phyloP scores from a whole-genome alignment of 2,888 invertebrate species.

The Agrenia bidenticulata region DNA sequence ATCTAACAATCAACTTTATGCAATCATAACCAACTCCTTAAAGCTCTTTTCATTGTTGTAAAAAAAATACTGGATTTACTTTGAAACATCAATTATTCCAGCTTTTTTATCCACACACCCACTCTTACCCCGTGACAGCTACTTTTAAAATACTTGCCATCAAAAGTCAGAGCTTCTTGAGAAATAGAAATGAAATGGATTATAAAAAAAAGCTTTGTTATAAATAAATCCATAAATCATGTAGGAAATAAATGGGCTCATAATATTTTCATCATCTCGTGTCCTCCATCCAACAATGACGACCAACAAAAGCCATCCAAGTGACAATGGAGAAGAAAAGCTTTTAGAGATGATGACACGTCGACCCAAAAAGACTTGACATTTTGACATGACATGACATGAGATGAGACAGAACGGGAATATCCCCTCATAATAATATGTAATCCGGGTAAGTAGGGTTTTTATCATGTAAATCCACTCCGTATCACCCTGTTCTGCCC shows the following conservation, averaged over 20 bases:
- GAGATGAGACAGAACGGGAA: no score
- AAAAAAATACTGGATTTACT: conserved; percentile 18
- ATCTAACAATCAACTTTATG: not conserved
- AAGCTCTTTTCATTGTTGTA: no score
- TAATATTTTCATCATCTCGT: no score
- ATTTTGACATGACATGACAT: conserved; percentile 9
- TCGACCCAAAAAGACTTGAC: not conserved
- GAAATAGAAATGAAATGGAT: no score
- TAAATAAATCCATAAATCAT: no score
- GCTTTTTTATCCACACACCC: conserved; percentile 7
- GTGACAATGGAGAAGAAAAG: not conserved
- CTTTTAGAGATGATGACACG: conserved; percentile 1
- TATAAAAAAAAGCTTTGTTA: no score
- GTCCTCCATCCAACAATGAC: no score
- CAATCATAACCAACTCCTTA: not conserved
- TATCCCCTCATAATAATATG: not conserved
- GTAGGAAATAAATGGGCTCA: no score
- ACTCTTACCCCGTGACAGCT: not conserved
- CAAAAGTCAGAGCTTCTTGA: no score
- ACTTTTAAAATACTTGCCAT: not conserved
- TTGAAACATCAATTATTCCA: conserved; percentile 22
- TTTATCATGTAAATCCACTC: no score
- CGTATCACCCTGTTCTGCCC: no score
- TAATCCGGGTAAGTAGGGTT: not conserved
- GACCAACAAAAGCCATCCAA: no score